A percentile compares a stretch with the other conserved stretches of the same genome.
These are phyloP conservation scores for Pitta sordida DNA, from an alignment of 2,113 vertebrate genomes.

Conservation along the genomic window DNA sequence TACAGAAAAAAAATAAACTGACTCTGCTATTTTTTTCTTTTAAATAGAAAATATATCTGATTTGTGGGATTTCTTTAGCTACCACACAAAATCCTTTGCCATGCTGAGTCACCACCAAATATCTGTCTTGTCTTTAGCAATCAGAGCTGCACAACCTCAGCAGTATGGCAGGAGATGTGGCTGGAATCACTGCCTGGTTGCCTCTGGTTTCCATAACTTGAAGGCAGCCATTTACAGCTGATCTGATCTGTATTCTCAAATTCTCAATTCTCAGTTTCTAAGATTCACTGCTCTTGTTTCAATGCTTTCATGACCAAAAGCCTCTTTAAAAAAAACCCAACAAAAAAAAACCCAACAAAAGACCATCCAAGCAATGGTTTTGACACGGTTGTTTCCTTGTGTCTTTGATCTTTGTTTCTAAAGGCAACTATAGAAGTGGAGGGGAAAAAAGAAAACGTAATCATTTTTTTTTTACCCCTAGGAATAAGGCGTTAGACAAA, in stretches of 20 bases:
- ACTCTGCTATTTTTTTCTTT: neutral
- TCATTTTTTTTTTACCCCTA: neutral
- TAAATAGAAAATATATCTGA: neutral
- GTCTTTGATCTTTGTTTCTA: neutral
- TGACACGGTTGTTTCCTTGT: neutral
- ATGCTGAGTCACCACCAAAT: neutral
- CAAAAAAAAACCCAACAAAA: fast-evolving
- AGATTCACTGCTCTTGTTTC: neutral
- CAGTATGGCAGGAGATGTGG: neutral
- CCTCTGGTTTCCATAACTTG: neutral
- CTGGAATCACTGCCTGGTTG: neutral
- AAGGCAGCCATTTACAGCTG: neutral
- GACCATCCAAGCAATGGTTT: neutral
- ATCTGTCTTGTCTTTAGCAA: neutral
- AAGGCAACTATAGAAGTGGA: neutral
- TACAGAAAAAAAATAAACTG: neutral
- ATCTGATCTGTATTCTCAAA: no score
- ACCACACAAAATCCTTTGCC: neutral
- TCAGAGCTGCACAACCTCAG: neutral
- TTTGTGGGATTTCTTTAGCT: neutral
- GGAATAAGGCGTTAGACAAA: neutral
- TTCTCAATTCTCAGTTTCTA: neutral
- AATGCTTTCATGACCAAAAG: neutral
- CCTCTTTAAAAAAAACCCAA: neutral
- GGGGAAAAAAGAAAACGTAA: neutral